phyloP scores from a whole-genome alignment of 2,113 vertebrate genomes.

The Pteruthius melanotis region DNA sequence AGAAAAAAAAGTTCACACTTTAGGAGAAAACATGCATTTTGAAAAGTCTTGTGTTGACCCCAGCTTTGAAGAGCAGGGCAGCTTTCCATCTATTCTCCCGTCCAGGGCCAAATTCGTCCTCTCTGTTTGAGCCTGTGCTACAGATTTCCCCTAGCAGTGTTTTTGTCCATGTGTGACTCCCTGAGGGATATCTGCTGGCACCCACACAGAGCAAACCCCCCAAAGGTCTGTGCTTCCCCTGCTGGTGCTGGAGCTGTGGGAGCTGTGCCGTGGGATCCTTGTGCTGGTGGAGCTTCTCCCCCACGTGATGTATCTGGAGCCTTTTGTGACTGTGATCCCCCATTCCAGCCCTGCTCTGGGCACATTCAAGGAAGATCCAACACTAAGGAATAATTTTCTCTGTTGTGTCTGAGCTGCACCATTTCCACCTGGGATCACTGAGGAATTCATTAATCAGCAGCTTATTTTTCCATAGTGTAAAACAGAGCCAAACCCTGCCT shows the following conservation, averaged over 20 bases:
- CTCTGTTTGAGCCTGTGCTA: not conserved
- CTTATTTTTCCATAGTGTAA: not conserved
- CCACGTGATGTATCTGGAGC: fast-evolving
- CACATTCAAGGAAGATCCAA: not conserved
- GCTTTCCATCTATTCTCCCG: not conserved
- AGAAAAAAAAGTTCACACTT: not conserved
- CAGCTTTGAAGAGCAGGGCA: not conserved
- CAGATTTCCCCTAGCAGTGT: not conserved
- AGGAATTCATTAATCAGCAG: not conserved
- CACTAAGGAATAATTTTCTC: not conserved
- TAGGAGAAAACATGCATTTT: not conserved
- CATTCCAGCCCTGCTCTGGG: not conserved
- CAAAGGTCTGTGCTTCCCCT: not conserved
- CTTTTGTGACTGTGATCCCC: not conserved
- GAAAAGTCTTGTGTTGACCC: not conserved
- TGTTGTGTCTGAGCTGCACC: not conserved
- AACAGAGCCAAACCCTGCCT: not conserved
- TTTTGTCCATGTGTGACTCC: not conserved
- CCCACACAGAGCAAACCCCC: not conserved
- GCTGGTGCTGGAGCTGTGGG: not conserved
- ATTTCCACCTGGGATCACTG: fast-evolving
- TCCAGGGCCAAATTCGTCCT: not conserved
- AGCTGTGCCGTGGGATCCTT: not conserved
- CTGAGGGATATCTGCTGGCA: not conserved
- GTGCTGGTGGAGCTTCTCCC: not conserved